A percentile compares a stretch with the other conserved stretches of the same genome.
Conservation (phyloP, 2,113 vertebrate genomes). For the Entosphenus tridentatus region DNA sequence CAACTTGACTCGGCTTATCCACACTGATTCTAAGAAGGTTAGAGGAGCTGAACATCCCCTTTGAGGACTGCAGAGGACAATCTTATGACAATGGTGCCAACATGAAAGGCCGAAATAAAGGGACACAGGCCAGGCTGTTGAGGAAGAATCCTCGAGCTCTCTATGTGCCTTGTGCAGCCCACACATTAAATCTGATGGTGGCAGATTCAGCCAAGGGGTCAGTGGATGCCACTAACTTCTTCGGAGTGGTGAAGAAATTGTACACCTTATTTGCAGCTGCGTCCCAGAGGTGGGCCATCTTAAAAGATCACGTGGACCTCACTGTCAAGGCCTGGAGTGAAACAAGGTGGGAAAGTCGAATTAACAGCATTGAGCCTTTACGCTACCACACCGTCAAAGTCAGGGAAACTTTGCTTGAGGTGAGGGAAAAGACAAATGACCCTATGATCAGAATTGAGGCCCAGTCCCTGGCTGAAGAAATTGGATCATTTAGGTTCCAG, state of each 20-base stretch:
- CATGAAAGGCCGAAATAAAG: conserved; percentile 11
- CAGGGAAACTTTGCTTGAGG: conserved; percentile 12
- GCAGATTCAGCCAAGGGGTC: conserved; percentile 12
- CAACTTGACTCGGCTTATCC: conserved; percentile 7
- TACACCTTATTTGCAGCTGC: conserved; percentile 13
- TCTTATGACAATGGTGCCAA: conserved; percentile 10
- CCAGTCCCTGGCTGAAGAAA: conserved; percentile 14
- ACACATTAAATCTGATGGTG: conserved; percentile 11
- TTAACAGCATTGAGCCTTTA: conserved; percentile 14
- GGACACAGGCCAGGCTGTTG: conserved; percentile 11
- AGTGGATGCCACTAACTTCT: conserved; percentile 10
- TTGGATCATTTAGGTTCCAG: conserved; percentile 12
- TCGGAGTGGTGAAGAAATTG: conserved; percentile 10
- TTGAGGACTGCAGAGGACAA: conserved; percentile 11
- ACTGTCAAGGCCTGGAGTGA: conserved; percentile 11
- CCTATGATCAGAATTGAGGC: conserved; percentile 10
- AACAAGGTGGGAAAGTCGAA: conserved; percentile 13
- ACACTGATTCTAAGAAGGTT: conserved; percentile 7
- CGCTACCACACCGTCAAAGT: conserved; percentile 10
- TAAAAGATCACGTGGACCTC: conserved; percentile 11
- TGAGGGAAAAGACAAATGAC: conserved; percentile 14
- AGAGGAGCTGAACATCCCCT: conserved; percentile 9
- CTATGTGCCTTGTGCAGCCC: conserved; percentile 11
- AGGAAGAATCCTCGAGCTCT: conserved; percentile 9
- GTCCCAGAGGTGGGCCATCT: conserved; percentile 11